phyloP scores from a whole-genome alignment of 2,797 vertebrate genomes.

The Sphaeramia orbicularis region DNA sequence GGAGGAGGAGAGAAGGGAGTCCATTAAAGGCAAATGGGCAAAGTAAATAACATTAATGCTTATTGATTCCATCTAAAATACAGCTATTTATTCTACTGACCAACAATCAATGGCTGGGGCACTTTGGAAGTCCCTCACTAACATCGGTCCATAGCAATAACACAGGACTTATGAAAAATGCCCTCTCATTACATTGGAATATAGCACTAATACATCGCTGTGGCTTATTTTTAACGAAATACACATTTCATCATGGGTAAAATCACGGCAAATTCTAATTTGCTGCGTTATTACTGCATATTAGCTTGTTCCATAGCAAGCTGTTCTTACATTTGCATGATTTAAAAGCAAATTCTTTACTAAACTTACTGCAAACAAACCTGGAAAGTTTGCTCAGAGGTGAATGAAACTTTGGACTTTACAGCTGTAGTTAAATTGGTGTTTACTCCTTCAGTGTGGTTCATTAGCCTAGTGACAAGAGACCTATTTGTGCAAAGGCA shows the following conservation, averaged over 20 bases:
- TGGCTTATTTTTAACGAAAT: constrained; percentile 12
- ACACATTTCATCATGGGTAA: constrained; percentile 9
- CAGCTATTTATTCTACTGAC: constrained; percentile 49
- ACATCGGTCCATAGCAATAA: constrained; percentile 9
- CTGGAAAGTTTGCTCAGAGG: neutral
- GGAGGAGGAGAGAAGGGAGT: neutral
- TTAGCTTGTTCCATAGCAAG: neutral
- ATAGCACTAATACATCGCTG: constrained; percentile 10
- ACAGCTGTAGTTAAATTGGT: constrained; percentile 6
- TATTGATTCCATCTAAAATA: constrained; percentile 62
- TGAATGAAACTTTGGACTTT: constrained; percentile 12
- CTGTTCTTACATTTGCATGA: constrained; percentile 2
- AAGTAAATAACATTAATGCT: constrained; percentile 59
- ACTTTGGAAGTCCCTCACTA: constrained; percentile 32
- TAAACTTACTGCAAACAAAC: neutral
- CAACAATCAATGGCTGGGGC: constrained; percentile 35
- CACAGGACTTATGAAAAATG: constrained; percentile 15
- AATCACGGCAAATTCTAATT: constrained; percentile 8
- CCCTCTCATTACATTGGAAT: constrained; percentile 25
- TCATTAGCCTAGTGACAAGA: constrained; percentile 20
- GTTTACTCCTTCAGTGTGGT: constrained; percentile 34
- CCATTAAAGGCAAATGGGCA: constrained; percentile 41
- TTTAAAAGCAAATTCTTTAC: neutral
- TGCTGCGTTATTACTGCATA: constrained; percentile 7
- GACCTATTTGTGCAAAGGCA: constrained; percentile 26